A percentile compares a stretch with the other conserved stretches of the same genome.
These are phyloP conservation scores for Equus przewalskii DNA, from an alignment of 2,113 vertebrate genomes.

Conservation along the genomic window DNA sequence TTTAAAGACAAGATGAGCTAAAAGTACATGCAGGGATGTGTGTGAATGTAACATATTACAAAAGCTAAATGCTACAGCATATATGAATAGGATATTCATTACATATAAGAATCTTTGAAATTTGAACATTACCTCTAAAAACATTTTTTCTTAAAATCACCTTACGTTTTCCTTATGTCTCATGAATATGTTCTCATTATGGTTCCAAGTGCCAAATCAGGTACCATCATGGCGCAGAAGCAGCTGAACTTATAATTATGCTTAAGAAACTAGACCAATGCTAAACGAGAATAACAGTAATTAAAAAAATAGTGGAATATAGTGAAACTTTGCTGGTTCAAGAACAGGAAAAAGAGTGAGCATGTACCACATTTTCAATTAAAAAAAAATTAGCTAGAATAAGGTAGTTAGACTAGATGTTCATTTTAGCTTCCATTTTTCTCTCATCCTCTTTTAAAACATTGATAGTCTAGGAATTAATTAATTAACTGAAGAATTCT, in stretches of 20 bases:
- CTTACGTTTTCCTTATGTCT: neutral
- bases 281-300: neutral
- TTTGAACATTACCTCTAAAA: neutral
- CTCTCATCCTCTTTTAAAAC: neutral
- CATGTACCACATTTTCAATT: neutral
- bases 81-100: neutral
- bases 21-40: neutral
- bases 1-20: neutral
- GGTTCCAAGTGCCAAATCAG: neutral
- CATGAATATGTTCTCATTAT: neutral
- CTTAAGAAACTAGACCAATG: neutral
- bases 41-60: neutral
- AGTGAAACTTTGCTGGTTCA: neutral
- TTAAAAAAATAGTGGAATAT: neutral
- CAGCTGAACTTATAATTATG: neutral
- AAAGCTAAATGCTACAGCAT: neutral
- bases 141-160: neutral
- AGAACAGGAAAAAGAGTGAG: neutral
- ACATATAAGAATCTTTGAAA: neutral
- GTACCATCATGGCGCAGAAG: neutral
- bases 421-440: conserved; percentile 8
- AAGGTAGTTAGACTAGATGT: neutral
- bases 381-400: neutral
- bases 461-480: neutral
- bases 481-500: neutral